These are phyloP conservation scores for Ichneumon xanthorius DNA, from an alignment of 2,888 invertebrate genomes.

Conservation along the genomic window DNA sequence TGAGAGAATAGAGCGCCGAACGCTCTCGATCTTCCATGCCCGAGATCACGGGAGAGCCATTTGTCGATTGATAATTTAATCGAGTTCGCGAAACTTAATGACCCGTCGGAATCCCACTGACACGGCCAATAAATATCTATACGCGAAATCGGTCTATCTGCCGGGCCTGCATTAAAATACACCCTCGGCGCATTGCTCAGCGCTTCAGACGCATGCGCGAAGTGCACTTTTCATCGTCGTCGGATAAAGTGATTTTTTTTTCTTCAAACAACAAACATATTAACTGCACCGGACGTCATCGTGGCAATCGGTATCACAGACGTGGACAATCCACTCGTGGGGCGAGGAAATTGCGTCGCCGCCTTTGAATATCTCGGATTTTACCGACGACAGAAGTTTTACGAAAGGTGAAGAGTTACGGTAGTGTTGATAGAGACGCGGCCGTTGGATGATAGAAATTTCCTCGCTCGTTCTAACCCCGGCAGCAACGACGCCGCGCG, in stretches of 20 bases:
- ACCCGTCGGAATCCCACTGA: conserved; percentile 28
- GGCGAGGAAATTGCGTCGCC: background rate
- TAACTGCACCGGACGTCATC: background rate
- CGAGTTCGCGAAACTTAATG: conserved; percentile 41
- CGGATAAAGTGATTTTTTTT: background rate
- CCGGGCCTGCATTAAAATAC: conserved; percentile 3
- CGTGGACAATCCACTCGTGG: background rate
- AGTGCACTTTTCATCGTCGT: background rate
- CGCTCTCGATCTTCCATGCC: conserved; percentile 28
- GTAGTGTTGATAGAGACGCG: conserved; percentile 21
- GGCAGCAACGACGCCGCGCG: conserved; percentile 1
- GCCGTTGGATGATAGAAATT: conserved; percentile 13
- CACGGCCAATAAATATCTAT: conserved; percentile 34
- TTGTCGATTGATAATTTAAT: conserved; percentile 60
- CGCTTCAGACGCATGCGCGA: background rate
- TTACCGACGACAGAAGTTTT: background rate
- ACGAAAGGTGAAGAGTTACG: conserved; percentile 3
- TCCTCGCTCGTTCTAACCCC: conserved; percentile 20
- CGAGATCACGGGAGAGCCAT: conserved; percentile 38
- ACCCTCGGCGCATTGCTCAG: background rate
- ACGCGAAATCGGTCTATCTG: background rate
- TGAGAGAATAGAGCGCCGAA: conserved; percentile 32
- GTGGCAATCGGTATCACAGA: background rate
- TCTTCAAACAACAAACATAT: background rate
- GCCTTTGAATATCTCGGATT: background rate